phyloP scores from a whole-genome alignment of 2,113 vertebrate genomes.

The cat (Felis catus) region DNA sequence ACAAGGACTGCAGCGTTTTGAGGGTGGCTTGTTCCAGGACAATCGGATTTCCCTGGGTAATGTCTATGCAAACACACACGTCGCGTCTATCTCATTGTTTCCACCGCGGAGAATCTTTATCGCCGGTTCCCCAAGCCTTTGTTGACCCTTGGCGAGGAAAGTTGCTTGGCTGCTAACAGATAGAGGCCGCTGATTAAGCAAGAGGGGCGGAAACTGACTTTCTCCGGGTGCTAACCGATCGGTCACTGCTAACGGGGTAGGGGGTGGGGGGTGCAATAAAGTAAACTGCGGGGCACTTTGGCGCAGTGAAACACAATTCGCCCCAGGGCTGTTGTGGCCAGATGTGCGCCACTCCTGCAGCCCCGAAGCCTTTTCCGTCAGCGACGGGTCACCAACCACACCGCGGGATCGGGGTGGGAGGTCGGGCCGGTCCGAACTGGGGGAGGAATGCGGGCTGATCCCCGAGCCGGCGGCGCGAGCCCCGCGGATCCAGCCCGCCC shows the following conservation, averaged over 20 bases:
- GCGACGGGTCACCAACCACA: not conserved
- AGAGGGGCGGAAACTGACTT: not conserved
- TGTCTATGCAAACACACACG: not conserved
- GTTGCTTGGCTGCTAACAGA: not conserved
- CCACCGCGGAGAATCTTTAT: not conserved
- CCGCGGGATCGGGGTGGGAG: too few relatives aligned
- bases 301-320: not conserved
- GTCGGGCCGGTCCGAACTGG: not conserved
- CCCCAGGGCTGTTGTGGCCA: not conserved
- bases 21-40: not conserved
- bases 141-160: constrained; percentile 51
- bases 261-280: not conserved
- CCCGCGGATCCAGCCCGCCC: not conserved
- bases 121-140: not conserved
- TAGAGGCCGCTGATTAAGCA: not conserved
- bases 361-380: not conserved
- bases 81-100: constrained; percentile 27
- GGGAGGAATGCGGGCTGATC: not conserved
- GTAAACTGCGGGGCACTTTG: not conserved
- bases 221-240: not conserved
- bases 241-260: not conserved
- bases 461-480: fast-evolving
- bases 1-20: fast-evolving
- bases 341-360: not conserved
- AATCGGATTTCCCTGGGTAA: not conserved